Base-by-base conservation (phyloP, 1,140 invertebrate genomes). In the Microplitis demolitor region DNA sequence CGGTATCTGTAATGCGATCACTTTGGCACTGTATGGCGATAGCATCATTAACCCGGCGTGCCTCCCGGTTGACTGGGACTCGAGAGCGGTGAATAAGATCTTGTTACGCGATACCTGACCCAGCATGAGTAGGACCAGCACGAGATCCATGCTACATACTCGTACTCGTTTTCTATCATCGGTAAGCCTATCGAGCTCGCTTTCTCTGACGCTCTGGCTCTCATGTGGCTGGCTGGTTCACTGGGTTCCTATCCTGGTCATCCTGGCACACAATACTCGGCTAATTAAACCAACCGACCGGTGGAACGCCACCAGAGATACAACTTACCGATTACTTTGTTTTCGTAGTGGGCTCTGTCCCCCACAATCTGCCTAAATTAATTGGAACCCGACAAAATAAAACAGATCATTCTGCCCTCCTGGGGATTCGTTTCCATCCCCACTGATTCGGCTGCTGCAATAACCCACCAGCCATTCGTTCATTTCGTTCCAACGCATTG, bases 11-110 rank as follows among this genome's bases (percentile, higher is more conserved):
- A 85, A 84, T 86, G 83, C 84, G 79, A 86, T 86, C 85, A 83
- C 82, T 84, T 85, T 87, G 84, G 85, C 85, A 87, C 85, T 86
- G 84, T 81, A 80, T 80, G 81, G 50, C 84, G 85, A 87, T 87
- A 87, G 84, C 84, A 87, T 86, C 85, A 83, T 87, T 84, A 87
- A 85, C 84, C 85, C 8, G 39, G 39, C 39, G 39, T 45, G 39
- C 39, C 83, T 80, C 79, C 71, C 79, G 81, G 79, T 79, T 78
- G 54, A 54, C 33, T 34, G 45, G 83, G 85, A 45, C 83, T 80
- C 79, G 9, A 31, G 45, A 83, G 84, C 82, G 82, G 80, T 79
- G 84, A 83, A 85, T 84, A 82, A 86, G 85, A 86, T 86, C 83
- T 86, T 85, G 85, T 86, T 85, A 83, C 80, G 80, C 81, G 85